Conservation (phyloP, 1,140 invertebrate species). For the Drosophila sechellia region DNA sequence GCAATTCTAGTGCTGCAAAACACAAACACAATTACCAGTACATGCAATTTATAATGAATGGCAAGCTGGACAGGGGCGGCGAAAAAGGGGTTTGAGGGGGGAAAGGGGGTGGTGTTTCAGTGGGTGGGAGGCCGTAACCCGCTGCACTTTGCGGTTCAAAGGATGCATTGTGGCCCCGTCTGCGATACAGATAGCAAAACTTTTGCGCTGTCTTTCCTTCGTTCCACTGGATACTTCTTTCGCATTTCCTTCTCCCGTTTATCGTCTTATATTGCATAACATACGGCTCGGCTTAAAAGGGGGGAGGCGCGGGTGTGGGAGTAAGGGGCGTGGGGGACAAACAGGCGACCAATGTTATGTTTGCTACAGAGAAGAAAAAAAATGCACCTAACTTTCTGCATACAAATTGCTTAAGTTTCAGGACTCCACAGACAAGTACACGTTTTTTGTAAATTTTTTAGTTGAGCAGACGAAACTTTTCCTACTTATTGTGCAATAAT, state of each 20-base stretch:
- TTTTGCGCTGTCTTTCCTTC: conserved; percentile 55
- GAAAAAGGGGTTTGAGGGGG: not conserved
- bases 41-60: conserved; percentile 82
- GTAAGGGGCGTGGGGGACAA: conserved; percentile 45
- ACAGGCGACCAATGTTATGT: conserved; percentile 67
- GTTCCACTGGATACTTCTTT: conserved; percentile 39
- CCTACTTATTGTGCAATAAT: no score
- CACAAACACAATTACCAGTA: conserved; percentile 67
- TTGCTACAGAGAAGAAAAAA: conserved; percentile 17
- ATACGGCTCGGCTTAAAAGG: conserved; percentile 47
- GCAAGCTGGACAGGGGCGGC: conserved; percentile 8
- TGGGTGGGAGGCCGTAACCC: conserved; percentile 36
- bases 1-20: conserved; percentile 67
- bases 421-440: not conserved
- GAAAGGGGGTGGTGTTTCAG: not conserved
- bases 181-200: conserved; percentile 77
- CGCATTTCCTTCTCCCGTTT: conserved; percentile 38
- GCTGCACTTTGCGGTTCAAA: conserved; percentile 79
- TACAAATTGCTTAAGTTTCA: not conserved
- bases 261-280: conserved; percentile 67
- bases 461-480: no score
- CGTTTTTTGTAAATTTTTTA: no score
- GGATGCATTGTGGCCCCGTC: conserved; percentile 74
- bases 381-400: not conserved
- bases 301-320: no score